These are phyloP conservation scores for Hetaerina americana DNA, from an alignment of 1,140 invertebrate genomes.

Conservation along the genomic window DNA sequence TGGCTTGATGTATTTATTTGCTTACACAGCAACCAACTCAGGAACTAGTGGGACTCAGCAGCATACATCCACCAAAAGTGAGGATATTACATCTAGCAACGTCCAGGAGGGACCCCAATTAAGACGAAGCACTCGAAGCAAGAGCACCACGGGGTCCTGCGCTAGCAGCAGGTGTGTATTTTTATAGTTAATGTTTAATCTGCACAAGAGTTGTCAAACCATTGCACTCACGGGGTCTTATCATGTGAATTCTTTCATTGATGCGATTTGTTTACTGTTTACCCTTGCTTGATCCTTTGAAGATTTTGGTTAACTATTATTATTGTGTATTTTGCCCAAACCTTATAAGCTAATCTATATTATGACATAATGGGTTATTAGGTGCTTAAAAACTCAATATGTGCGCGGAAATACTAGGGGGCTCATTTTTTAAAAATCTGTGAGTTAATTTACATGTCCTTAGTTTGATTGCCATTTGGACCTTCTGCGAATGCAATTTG, in stretches of 20 bases:
- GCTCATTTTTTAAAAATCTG: too few species aligned
- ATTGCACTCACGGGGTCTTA: neutral
- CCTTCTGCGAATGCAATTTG: too few species aligned
- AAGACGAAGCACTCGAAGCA: conserved; percentile 29
- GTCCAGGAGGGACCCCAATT: conserved; percentile 17
- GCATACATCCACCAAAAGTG: neutral
- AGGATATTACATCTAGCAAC: neutral
- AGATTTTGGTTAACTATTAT: too few species aligned
- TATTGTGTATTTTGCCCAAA: too few species aligned
- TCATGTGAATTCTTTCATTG: neutral
- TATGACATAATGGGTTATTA: too few species aligned
- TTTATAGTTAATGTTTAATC: neutral
- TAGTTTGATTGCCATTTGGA: too few species aligned
- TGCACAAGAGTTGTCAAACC: neutral
- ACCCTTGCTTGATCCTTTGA: too few species aligned
- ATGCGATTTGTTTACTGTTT: conserved; percentile 2
- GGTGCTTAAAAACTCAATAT: too few species aligned
- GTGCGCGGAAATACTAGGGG: too few species aligned
- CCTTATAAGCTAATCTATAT: too few species aligned
- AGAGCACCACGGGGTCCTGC: conserved; percentile 57
- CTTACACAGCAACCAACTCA: neutral
- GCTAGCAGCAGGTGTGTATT: conserved; percentile 48
- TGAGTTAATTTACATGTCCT: too few species aligned
- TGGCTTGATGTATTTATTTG: neutral
- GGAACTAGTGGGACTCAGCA: neutral